Base-by-base conservation (phyloP, 2,888 invertebrate genomes). In the Sarcophaga subvicina region DNA sequence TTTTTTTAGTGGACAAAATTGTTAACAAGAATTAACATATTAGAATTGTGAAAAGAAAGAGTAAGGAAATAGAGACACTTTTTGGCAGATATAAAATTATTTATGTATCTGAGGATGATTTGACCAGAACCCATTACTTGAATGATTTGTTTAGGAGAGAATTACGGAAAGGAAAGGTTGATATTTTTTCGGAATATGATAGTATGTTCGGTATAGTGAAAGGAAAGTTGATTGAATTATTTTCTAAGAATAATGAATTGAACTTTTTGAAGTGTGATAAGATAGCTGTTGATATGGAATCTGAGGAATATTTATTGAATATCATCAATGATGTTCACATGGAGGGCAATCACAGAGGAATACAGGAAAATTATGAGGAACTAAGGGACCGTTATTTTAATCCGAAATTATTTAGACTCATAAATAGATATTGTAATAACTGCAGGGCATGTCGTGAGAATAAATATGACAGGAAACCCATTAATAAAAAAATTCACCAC, bases 51-150 rank as follows among this genome's bases (percentile, higher is more conserved):
- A 80, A 66, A 80, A 70, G 64, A 17, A 80, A 80, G 76, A 60
- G 17, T 37, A 75, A 70, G 17, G 79, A 69, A 64, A 75, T 22
- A 64, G 75, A 69, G 63, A 63, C 64, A 71, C 49, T 85, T 75
- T 76, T 76, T 80, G 70, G 22, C 10, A 85, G 73, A 85, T 80
- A 77, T 76, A 85, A 77, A 63, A 67, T 75, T 37, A 85, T 80
- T 64, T 76, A 85, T 25, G 17, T 71, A 37, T 22, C 76, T 14
- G 67, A 85, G 73, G 45, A 81, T 69, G 81, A 85, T 67, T 73
- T 81, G 20, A 22, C 67, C 59, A 85, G 27, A 12, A 11, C 47
- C 14, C 82, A 82, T 72, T 66, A 67, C 25, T 70, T 82, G n/a
- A 75, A 70, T 22, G 82, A 78, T 73, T 67, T 85, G 47, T 70